These are phyloP conservation scores for Exephanes ischioxanthus DNA, from an alignment of 2,888 invertebrate species.

Conservation along the genomic window DNA sequence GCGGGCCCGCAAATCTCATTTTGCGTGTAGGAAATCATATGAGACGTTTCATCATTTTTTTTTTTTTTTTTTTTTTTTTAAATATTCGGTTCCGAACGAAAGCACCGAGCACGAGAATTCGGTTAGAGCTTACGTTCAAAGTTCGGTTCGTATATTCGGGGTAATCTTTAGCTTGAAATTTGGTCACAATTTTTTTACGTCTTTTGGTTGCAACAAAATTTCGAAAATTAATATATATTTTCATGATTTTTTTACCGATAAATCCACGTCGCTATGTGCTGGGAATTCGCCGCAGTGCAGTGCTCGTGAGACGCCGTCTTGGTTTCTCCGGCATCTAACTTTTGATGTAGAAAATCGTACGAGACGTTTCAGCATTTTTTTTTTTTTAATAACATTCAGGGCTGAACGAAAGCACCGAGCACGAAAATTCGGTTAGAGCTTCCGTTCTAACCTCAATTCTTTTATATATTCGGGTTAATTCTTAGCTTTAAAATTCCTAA, in stretches of 20 bases:
- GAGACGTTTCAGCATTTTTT: constrained; percentile 18
- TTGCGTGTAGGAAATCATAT: background rate
- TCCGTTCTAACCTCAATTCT: too few relatives aligned
- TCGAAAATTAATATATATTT: too few relatives aligned
- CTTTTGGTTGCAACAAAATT: too few relatives aligned
- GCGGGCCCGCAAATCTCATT: background rate
- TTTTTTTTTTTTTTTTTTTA: background rate
- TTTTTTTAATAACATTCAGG: background rate
- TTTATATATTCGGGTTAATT: too few relatives aligned
- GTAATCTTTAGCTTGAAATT: background rate
- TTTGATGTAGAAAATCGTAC: background rate
- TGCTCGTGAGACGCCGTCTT: too few relatives aligned
- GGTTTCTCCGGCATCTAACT: too few relatives aligned
- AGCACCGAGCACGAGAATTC: background rate
- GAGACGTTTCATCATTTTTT: constrained; percentile 20
- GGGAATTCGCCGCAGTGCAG: too few relatives aligned
- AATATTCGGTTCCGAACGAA: background rate
- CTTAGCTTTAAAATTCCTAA: background rate
- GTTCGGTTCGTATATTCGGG: too few relatives aligned
- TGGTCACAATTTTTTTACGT: background rate
- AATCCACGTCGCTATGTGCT: too few relatives aligned
- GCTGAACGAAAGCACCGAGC: background rate
- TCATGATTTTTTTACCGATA: too few relatives aligned
- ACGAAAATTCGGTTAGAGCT: background rate
- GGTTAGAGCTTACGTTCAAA: too few relatives aligned